Evolutionary conservation across 2,888 invertebrate species (phyloP).

Genomic region (Reticulitermes lucifugus): DNA sequence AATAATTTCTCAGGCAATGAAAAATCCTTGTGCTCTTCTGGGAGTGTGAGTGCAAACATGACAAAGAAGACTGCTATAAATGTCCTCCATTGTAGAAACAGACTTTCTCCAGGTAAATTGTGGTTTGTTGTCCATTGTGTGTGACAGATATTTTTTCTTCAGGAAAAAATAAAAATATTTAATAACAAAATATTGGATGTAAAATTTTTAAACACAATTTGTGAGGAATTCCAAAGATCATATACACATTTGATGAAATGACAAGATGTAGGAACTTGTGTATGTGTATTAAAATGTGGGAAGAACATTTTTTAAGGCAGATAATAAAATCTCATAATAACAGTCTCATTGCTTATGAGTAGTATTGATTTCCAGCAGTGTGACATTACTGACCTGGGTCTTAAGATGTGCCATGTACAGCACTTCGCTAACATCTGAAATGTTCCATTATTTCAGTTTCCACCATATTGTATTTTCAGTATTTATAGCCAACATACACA

Average conservation of each 20-base stretch:
- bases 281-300: not conserved
- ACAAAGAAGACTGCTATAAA: conserved; percentile 14
- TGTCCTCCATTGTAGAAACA: conserved; percentile 21
- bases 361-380: not conserved
- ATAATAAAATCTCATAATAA: not conserved
- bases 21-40: not conserved
- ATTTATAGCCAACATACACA: too few species aligned
- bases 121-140: not conserved
- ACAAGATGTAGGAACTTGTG: not conserved
- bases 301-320: not conserved
- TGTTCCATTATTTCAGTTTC: too few species aligned
- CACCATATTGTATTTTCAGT: too few species aligned
- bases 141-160: conserved; percentile 11
- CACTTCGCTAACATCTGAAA: too few species aligned
- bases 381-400: not conserved
- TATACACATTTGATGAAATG: not conserved
- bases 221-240: not conserved
- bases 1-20: not conserved
- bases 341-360: not conserved
- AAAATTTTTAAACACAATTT: conserved; percentile 13
- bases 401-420: not conserved
- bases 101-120: not conserved
- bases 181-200: conserved; percentile 11
- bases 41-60: not conserved
- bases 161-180: conserved; percentile 19